Conservation (phyloP, 2,797 vertebrate species). For the Brotula barbata region DNA sequence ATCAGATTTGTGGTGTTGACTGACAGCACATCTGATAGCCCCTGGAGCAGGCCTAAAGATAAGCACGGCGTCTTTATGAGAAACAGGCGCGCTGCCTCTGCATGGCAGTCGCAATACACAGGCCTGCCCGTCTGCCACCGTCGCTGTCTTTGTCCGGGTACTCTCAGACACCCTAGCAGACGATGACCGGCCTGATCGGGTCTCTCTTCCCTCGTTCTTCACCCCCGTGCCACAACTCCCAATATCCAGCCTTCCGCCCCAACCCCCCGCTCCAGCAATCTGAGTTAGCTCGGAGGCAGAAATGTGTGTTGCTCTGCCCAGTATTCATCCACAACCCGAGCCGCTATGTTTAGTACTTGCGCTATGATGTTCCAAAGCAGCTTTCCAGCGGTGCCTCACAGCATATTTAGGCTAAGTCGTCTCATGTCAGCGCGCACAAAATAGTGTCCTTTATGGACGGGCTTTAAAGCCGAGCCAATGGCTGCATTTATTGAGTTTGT, state of each 20-base stretch:
- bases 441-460: conserved; percentile 52
- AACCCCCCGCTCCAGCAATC: conserved; percentile 13
- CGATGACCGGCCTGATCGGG: too few relatives aligned
- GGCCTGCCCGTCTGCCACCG: conserved; percentile 54
- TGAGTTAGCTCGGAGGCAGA: conserved; percentile 14
- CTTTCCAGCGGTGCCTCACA: conserved; percentile 48
- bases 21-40: conserved; percentile 79
- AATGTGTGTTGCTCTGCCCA: conserved; percentile 21
- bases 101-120: conserved; percentile 71
- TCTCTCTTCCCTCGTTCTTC: conserved; percentile 19
- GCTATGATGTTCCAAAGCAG: conserved; percentile 49
- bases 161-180: neutral
- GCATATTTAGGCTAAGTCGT: conserved; percentile 61
- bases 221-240: conserved; percentile 41
- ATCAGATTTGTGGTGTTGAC: conserved; percentile 74
- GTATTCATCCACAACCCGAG: conserved; percentile 49
- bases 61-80: conserved; percentile 75
- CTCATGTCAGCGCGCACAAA: conserved; percentile 51
- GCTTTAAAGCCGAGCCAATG: conserved; percentile 35
- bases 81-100: conserved; percentile 70
- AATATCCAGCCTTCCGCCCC: conserved; percentile 17
- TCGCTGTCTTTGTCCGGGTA: conserved; percentile 34
- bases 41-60: conserved; percentile 73
- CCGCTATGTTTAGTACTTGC: conserved; percentile 56
- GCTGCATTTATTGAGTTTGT: conserved; percentile 51